Percentiles rank a stretch among this genome's conserved stretches.
Conservation (phyloP, 2,797 vertebrate genomes). For the Pachyuromys duprasi region DNA sequence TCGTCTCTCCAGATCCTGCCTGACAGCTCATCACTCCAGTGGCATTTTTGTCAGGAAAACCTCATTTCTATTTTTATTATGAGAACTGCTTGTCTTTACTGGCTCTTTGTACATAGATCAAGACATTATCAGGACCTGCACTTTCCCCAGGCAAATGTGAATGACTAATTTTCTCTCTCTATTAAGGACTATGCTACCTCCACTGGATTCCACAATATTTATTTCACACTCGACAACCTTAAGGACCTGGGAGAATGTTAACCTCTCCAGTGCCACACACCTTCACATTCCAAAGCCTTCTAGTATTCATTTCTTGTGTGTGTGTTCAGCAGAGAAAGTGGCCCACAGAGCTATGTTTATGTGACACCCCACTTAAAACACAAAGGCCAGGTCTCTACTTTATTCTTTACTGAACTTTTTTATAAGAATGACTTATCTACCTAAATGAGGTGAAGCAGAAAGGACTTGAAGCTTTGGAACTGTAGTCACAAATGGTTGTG, state of each 20-base stretch:
- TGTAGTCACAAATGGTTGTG: neutral
- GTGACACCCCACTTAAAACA: neutral
- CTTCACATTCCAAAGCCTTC: neutral
- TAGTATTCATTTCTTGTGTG: fast-evolving
- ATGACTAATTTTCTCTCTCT: slow-evolving; percentile 83
- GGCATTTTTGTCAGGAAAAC: slow-evolving; percentile 76
- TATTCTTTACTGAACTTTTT: neutral
- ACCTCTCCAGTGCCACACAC: slow-evolving; percentile 45
- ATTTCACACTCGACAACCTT: slow-evolving; percentile 36
- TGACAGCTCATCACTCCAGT: slow-evolving; percentile 69
- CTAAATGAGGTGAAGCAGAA: neutral
- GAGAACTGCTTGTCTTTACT: slow-evolving; percentile 71
- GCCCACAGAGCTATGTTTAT: neutral
- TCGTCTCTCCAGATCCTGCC: slow-evolving; percentile 54
- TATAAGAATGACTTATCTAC: neutral
- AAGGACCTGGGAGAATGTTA: slow-evolving; percentile 16
- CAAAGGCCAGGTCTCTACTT: neutral
- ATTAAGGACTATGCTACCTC: slow-evolving; percentile 71
- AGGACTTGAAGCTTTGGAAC: neutral
- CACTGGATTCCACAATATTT: slow-evolving; percentile 67
- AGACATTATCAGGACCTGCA: slow-evolving; percentile 72
- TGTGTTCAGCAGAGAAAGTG: neutral
- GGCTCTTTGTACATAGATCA: slow-evolving; percentile 82
- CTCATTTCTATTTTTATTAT: slow-evolving; percentile 80
- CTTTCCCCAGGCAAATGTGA: slow-evolving; percentile 82